Evolutionary conservation across 2,797 vertebrate genomes (phyloP), one percentile per base, ranked within the genome.

Genomic region (Eremophila alpestris): DNA sequence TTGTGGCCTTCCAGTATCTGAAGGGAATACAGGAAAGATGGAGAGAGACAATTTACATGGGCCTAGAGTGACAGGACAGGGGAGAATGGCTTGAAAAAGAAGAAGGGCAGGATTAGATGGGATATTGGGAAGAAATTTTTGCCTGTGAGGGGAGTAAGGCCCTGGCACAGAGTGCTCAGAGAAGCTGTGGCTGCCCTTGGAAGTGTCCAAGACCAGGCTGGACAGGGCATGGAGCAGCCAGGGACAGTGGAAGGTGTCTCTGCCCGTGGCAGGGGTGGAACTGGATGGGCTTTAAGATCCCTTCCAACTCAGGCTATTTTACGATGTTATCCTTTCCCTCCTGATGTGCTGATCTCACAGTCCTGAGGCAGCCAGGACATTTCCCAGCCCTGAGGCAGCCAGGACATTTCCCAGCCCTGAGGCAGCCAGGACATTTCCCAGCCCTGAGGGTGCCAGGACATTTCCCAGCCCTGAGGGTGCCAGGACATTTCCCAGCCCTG

Each of bases 141-240:
- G 3, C 10, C 24, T 54, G 11, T 8, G 45, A 52, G 2, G 9
- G 8, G 32, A 51, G 11, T 2, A 5, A 70, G 15, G 18, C 24
- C n/a, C 23, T n/a, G 63, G 29, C 23, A 48, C 41, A 40, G 27
- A 13, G 3, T 40, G 23, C 19, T 12, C 45, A 64, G 58, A 52
- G 15, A 0, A 78, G 52, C 40, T 54, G 52, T 32, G 59, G 30
- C 26, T 83, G 30, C 19, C 9, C 65, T 30, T 59, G 34, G 43
- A 24, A 83, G 18, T 64, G 45, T 2, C 38, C 58, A 16, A 71
- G 45, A 32, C 13, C 49, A n/a, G 41, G 5, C 0, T 51, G 71
- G n/a, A 63, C 0, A 0, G 20, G 14, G 23, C 32, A 51, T 19
- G 51, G 24, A 70, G 10, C 40, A 40, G 0, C 38, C 51, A 58